phyloP scores from a whole-genome alignment of 2,797 vertebrate species.

The Silurus aristotelis region DNA sequence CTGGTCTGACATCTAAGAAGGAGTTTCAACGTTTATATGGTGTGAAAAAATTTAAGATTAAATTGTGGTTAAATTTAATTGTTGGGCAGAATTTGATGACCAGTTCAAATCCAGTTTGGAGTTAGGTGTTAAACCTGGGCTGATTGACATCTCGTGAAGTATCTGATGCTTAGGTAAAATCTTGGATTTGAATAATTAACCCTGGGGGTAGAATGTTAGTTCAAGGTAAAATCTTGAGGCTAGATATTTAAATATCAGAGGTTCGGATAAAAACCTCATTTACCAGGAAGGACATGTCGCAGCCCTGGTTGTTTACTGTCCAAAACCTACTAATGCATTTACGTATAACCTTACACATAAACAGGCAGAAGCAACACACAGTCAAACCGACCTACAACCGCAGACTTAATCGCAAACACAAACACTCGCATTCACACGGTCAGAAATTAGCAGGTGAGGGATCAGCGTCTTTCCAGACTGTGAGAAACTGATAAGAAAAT shows the following conservation, averaged over 20 bases:
- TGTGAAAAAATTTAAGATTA: too few species aligned
- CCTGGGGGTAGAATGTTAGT: not conserved
- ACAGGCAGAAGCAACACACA: slow-evolving; percentile 3
- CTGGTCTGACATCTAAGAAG: too few species aligned
- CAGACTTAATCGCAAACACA: slow-evolving; percentile 11
- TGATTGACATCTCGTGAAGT: too few species aligned
- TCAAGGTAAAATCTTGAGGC: not conserved
- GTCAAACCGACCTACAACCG: slow-evolving; percentile 28
- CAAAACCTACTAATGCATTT: slow-evolving; percentile 53
- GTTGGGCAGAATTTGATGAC: too few species aligned
- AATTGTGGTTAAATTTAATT: too few species aligned
- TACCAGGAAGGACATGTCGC: slow-evolving; percentile 32
- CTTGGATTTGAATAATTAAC: not conserved
- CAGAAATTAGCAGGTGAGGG: slow-evolving; percentile 29
- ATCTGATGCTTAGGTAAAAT: not conserved
- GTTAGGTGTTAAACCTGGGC: too few species aligned
- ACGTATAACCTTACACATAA: slow-evolving; percentile 38
- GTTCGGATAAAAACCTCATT: slow-evolving; percentile 8
- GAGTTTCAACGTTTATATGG: too few species aligned
- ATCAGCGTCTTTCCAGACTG: slow-evolving; percentile 51
- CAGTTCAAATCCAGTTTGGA: too few species aligned
- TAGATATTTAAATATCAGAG: not conserved
- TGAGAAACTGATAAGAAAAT: slow-evolving; percentile 49
- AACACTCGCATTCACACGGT: slow-evolving; percentile 1
- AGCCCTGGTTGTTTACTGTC: slow-evolving; percentile 49